A percentile compares a stretch with the other conserved stretches of the same genome.
Conservation (phyloP, 2,113 vertebrate genomes). For the Pelvicachromis taeniatus region DNA sequence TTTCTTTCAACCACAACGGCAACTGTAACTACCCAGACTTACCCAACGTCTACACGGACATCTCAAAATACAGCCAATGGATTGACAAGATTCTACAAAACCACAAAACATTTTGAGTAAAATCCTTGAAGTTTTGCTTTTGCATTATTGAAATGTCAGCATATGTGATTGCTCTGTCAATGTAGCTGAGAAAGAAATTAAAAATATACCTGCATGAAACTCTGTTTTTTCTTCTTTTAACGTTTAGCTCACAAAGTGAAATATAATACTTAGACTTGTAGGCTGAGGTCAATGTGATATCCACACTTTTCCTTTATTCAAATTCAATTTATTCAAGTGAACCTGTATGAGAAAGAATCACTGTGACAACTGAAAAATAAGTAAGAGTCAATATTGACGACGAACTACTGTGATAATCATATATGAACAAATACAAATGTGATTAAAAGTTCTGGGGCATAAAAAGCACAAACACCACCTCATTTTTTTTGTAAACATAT, state of each 20-base stretch:
- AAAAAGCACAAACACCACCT: background rate
- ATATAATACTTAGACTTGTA: rapidly evolving
- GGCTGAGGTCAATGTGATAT: rapidly evolving
- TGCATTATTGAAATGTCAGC: rapidly evolving
- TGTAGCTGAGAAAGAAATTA: background rate
- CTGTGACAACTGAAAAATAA: background rate
- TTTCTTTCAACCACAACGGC: background rate
- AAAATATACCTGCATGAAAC: background rate
- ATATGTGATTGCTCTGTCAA: background rate
- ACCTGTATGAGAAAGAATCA: background rate
- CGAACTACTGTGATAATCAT: background rate
- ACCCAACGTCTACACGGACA: background rate
- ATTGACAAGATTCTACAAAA: background rate
- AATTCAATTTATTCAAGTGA: no score
- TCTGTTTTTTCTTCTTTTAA: background rate
- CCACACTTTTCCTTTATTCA: rapidly evolving
- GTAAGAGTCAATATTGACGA: background rate
- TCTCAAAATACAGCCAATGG: background rate
- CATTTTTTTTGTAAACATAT: background rate
- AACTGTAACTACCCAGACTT: background rate
- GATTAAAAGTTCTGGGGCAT: background rate
- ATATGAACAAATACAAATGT: background rate
- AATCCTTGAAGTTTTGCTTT: background rate
- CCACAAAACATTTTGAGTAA: background rate
- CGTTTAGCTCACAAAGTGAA: background rate